Evolutionary conservation across 2,113 vertebrate species (phyloP), one percentile per base, ranked within the genome.

Genomic region (Trinectes maculatus): DNA sequence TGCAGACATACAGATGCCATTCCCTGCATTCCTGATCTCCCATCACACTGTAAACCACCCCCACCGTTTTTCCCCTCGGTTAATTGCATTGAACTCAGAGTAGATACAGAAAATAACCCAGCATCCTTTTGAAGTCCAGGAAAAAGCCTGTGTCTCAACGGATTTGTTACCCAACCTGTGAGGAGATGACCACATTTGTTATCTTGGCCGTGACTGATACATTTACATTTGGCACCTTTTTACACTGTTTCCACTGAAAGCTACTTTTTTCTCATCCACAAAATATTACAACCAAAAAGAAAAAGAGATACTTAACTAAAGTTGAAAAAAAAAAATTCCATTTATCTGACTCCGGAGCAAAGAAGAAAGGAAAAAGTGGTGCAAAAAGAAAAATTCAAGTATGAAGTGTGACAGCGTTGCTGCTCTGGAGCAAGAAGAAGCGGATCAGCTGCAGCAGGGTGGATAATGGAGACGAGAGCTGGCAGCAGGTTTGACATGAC

Each of bases 21-120:
- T 85, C 74, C 19, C 16, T 36, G 44, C 77, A 84, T 87, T 77
- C 74, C 70, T 53, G 12, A 33, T 62, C 10, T 26, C 19, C 12
- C 42, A 44, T 53, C 22, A 56, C 56, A 67, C 46, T 46, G 62
- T 31, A 13, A 60, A 13, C 16, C n/a, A 10, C 55, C 34, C 48
- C 22, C 39, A 21, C 78, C 16, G 5, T 22, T 26, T 44, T 16
- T 54, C 16, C 24, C 26, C 2, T 21, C 12, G 48, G 46, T 26
- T 84, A 60, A 84, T 74, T 74, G 57, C 43, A 12, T 58, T 28
- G 54, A 66, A 70, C 59, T 61, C 39, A 63, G 51, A 16, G 28
- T 7, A 47, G 43, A 59, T 28, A 43, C 28, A 53, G 58, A 61
- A 61, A 71, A 74, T 48, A 65, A 16, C 55, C 51, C 51, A 11